Conservation (phyloP, 2,797 vertebrate species). For the Rhincodon typus region DNA sequence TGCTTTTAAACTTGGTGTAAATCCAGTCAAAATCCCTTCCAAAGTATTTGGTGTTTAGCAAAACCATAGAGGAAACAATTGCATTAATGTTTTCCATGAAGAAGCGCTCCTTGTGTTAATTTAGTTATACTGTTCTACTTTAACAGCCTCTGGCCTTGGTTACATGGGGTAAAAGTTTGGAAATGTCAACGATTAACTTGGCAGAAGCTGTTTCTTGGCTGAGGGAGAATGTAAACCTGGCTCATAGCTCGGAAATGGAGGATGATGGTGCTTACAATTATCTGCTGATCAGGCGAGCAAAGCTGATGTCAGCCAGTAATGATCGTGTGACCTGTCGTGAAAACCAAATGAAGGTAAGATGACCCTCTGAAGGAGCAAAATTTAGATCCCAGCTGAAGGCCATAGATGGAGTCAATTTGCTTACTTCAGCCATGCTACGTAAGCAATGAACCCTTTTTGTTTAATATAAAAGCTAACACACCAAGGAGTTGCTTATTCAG, state of each 20-base stretch:
- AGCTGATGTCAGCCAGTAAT: background rate
- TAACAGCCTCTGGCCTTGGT: conserved; percentile 67
- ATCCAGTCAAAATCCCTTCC: too few species aligned
- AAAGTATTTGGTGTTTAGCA: background rate
- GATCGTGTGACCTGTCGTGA: background rate
- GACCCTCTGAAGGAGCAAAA: background rate
- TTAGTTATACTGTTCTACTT: background rate
- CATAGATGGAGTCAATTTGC: background rate
- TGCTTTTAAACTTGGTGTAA: too few species aligned
- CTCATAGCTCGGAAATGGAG: background rate
- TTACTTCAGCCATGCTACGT: background rate
- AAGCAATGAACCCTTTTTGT: too few species aligned
- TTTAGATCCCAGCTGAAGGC: background rate
- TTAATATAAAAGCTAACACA: background rate
- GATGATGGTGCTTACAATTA: conserved; percentile 52
- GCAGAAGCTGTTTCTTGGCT: conserved; percentile 59
- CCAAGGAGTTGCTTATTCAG: background rate
- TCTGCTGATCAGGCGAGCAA: conserved; percentile 47
- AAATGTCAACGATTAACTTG: conserved; percentile 58
- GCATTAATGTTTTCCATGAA: background rate
- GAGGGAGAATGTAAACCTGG: conserved; percentile 42
- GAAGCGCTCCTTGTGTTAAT: background rate
- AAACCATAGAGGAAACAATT: background rate
- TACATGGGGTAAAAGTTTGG: conserved; percentile 65
- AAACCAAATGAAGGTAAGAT: conserved; percentile 18